Percentiles rank a stretch among this genome's conserved stretches.
Evolutionary conservation across 2,113 vertebrate species (phyloP).

Genomic region (Microtus pennsylvanicus): DNA sequence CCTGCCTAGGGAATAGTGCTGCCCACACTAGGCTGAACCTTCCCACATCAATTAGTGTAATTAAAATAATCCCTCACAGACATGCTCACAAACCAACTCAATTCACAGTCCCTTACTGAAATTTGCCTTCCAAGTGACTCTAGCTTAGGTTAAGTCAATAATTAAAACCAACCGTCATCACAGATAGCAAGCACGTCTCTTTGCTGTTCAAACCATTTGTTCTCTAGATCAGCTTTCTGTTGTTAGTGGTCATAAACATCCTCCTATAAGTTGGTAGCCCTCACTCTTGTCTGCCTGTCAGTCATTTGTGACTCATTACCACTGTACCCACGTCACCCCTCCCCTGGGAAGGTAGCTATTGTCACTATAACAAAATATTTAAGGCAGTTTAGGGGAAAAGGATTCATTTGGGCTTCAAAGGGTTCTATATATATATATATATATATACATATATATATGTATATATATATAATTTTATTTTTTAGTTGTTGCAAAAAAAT

Average conservation of each 20-base stretch:
- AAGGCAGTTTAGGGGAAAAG: background rate
- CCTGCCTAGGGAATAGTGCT: background rate
- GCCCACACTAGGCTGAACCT: background rate
- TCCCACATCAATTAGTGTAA: background rate
- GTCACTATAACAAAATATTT: background rate
- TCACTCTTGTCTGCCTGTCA: background rate
- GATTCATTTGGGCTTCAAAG: background rate
- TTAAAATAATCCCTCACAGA: background rate
- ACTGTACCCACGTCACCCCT: background rate
- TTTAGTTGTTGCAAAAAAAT: too few species aligned
- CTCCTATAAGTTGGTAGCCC: too few species aligned
- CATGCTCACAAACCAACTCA: background rate
- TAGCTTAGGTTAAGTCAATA: background rate
- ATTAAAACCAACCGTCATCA: background rate
- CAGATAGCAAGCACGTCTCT: background rate
- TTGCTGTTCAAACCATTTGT: background rate
- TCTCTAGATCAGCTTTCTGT: background rate
- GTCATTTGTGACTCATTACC: rapidly evolving
- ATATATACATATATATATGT: too few species aligned
- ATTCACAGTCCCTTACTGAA: background rate
- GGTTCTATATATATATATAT: too few species aligned
- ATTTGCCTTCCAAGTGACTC: background rate
- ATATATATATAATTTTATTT: too few species aligned
- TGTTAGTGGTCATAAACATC: background rate
- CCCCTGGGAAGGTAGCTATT: background rate